Base-by-base conservation (phyloP, 2,113 vertebrate species). In the Chaenocephalus aceratus region DNA sequence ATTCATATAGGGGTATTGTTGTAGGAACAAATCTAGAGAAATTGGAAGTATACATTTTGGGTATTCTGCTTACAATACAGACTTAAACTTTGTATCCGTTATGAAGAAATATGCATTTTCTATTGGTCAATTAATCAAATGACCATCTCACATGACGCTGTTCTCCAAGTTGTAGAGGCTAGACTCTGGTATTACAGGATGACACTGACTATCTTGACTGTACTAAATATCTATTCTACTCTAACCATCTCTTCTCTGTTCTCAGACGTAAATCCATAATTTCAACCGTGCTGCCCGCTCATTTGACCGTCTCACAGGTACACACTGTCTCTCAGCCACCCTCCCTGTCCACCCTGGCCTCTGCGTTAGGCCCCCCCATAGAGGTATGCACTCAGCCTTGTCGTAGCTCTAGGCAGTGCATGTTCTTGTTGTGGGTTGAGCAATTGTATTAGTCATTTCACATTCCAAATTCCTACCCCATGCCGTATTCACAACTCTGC, bases 341-440 rank as follows among this genome's bases (percentile, higher is more conserved):
- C 26, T 78, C 84, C 78, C 74, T 13, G 77, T 77, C 75, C 70
- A 44, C 77, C 84, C 53, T 72, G 52, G 75, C 74, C 77, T 88
- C 82, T 53, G 74, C 82, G 85, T 54, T 72, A 14, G 76, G 49
- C 84, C 85, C 85, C 85, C 83, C 92, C 83, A 83, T 86, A 81
- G 85, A 95, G 93, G 93, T 93, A 94, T 94, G 93, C 89, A 93
- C 91, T 93, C 88, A 94, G 86, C 77, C 88, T 82, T 86, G 86
- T 91, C 82, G 54, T 95, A 90, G 95, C 94, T 95, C 69, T 76
- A 93, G 95, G 95, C 95, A 72, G 72, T 94, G 91, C 85, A 89
- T 93, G 94, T 94, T 94, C 94, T 92, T 95, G 95, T 95, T 95
- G 92, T 95, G 94, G 93, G 95, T 94, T 95, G 91, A 94, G 94